Evolutionary conservation across 2,888 invertebrate genomes (phyloP).

Genomic region (Sarcophaga caerulescens): DNA sequence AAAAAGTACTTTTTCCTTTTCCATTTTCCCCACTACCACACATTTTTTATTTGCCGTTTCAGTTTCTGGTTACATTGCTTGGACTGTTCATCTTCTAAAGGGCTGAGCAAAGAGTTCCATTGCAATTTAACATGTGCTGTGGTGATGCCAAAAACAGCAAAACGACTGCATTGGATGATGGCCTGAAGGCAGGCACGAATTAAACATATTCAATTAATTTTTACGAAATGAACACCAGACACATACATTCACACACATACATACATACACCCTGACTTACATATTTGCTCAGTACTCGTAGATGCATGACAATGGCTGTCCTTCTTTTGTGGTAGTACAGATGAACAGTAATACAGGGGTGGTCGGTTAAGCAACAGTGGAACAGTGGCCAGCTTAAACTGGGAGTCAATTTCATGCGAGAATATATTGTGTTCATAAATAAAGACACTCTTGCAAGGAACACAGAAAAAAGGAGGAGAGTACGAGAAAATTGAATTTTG

Average conservation of each 20-base stretch:
- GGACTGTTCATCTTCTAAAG: not conserved
- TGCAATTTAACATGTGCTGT: slow-evolving; percentile 24
- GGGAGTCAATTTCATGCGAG: slow-evolving; percentile 16
- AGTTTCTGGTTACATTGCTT: not conserved
- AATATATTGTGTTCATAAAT: slow-evolving; percentile 54
- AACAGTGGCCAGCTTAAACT: not conserved
- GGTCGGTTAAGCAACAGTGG: too few species aligned
- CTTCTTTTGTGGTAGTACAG: not conserved
- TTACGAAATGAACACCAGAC: slow-evolving; percentile 62
- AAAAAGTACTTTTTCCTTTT: not conserved
- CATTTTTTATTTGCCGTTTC: not conserved
- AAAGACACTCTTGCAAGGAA: slow-evolving; percentile 34
- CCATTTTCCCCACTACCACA: not conserved
- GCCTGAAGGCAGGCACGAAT: slow-evolving; percentile 59
- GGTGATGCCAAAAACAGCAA: not conserved
- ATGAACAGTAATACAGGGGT: not conserved
- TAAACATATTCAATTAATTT: slow-evolving; percentile 68
- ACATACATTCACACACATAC: slow-evolving; percentile 21
- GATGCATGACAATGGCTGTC: slow-evolving; percentile 44
- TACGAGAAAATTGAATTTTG: slow-evolving; percentile 50
- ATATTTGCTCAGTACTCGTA: not conserved
- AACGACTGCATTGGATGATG: slow-evolving; percentile 28
- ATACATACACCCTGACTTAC: not conserved
- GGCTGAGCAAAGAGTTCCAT: not conserved
- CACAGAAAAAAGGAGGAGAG: not conserved